A percentile compares a stretch with the other conserved stretches of the same genome.
phyloP scores from a whole-genome alignment of 1,140 invertebrate genomes.

The Habropoda laboriosa region DNA sequence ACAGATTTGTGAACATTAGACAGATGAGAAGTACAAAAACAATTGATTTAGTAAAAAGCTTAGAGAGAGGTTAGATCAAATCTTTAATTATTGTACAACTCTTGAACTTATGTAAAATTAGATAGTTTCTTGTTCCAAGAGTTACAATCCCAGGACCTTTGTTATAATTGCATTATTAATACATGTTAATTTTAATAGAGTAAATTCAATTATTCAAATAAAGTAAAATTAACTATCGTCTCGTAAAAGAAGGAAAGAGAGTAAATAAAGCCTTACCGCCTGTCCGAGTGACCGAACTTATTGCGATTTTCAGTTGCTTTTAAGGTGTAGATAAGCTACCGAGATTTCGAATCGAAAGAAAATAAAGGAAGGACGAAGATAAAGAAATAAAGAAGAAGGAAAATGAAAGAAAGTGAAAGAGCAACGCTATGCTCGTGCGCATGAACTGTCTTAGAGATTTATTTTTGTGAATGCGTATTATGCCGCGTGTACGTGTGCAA shows the following conservation, averaged over 20 bases:
- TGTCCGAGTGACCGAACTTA: conserved; percentile 41
- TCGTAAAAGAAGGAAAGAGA: conserved; percentile 11
- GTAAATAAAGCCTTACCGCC: conserved; percentile 23
- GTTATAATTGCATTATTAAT: conserved; percentile 27
- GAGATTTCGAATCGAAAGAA: conserved; percentile 3
- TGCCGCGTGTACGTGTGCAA: conserved; percentile 63
- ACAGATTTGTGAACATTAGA: too few relatives aligned
- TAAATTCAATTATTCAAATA: neutral
- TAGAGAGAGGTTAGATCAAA: too few relatives aligned
- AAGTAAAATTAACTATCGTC: conserved; percentile 9
- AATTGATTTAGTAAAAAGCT: too few relatives aligned
- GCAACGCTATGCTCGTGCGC: conserved; percentile 42
- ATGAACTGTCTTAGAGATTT: conserved; percentile 73
- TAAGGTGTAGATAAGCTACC: conserved; percentile 13
- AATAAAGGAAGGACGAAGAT: neutral
- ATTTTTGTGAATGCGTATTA: conserved; percentile 74
- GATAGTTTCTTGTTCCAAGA: neutral
- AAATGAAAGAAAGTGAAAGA: neutral
- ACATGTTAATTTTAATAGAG: conserved; percentile 33
- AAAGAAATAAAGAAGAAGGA: neutral
- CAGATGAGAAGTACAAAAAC: too few relatives aligned
- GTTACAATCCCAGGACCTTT: conserved; percentile 46
- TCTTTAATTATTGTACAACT: neutral
- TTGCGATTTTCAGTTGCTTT: conserved; percentile 25
- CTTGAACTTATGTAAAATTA: neutral